Evolutionary conservation across 2,113 vertebrate genomes (phyloP).

Genomic region (Archilochus colubris): DNA sequence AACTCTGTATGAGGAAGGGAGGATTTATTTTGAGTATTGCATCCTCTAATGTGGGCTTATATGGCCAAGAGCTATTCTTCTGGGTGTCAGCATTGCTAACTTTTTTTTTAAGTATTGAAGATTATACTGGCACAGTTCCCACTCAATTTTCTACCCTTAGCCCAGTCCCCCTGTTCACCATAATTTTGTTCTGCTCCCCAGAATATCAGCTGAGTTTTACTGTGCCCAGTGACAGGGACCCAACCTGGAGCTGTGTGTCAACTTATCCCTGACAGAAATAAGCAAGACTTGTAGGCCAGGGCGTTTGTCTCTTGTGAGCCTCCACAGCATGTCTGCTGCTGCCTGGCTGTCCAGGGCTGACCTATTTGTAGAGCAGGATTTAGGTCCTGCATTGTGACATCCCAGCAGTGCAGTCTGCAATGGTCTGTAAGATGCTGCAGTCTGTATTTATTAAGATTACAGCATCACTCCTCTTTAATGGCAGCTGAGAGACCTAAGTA

Average conservation of each 20-base stretch:
- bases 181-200: not conserved
- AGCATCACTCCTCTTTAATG: not conserved
- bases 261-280: not conserved
- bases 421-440: not conserved
- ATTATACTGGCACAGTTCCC: not conserved
- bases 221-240: not conserved
- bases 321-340: not conserved
- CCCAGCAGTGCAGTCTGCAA: not conserved
- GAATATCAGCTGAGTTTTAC: not conserved
- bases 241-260: not conserved
- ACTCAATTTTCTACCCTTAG: not conserved
- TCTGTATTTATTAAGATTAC: not conserved
- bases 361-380: not conserved
- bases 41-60: not conserved
- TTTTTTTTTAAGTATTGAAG: not conserved
- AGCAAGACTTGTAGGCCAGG: not conserved
- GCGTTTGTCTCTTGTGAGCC: not conserved
- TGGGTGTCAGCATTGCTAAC: not conserved
- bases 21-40: not conserved
- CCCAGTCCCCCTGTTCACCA: not conserved
- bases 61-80: not conserved
- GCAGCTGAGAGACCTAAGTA: not conserved
- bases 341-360: not conserved
- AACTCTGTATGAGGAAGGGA: not conserved
- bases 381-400: not conserved